A percentile compares a stretch with the other conserved stretches of the same genome.
Evolutionary conservation across 1,140 invertebrate species (phyloP).

Genomic region (Araneus ventricosus): DNA sequence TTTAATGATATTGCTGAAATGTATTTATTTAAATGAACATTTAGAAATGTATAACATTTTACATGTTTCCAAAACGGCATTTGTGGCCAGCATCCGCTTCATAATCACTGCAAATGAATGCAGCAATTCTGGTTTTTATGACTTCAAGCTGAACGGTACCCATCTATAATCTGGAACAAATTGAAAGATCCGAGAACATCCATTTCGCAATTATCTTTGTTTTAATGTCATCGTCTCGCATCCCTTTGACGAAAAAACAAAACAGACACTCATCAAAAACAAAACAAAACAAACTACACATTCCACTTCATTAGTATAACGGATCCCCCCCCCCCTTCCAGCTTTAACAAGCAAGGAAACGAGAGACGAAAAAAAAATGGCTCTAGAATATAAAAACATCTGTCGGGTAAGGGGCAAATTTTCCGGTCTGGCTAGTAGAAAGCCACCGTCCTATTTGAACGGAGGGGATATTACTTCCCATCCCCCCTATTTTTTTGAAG

Average conservation of each 20-base stretch:
- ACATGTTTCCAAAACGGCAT: no score
- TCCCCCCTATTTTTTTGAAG: background rate
- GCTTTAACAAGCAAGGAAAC: background rate
- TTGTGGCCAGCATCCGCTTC: no score
- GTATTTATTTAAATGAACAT: no score
- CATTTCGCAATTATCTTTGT: slow-evolving; percentile 5
- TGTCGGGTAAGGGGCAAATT: slow-evolving; percentile 24
- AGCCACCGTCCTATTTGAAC: slow-evolving; percentile 13
- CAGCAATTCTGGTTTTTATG: no score
- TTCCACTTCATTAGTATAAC: slow-evolving; percentile 34
- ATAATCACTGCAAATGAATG: no score
- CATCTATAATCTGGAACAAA: background rate
- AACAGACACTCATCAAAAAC: background rate
- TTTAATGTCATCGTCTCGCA: background rate
- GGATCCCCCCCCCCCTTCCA: background rate
- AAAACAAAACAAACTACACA: background rate
- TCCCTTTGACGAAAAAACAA: slow-evolving; percentile 11
- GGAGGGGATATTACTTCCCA: background rate
- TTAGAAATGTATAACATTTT: no score
- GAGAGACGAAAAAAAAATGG: background rate
- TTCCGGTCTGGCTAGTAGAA: slow-evolving; percentile 31
- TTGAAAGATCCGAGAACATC: background rate
- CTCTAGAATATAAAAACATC: slow-evolving; percentile 12
- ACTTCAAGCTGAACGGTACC: no score
- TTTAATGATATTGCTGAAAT: no score